A percentile compares a stretch with the other conserved stretches of the same genome.
These are phyloP conservation scores for Idaea biselata DNA, from an alignment of 2,888 invertebrate genomes.

Conservation along the genomic window DNA sequence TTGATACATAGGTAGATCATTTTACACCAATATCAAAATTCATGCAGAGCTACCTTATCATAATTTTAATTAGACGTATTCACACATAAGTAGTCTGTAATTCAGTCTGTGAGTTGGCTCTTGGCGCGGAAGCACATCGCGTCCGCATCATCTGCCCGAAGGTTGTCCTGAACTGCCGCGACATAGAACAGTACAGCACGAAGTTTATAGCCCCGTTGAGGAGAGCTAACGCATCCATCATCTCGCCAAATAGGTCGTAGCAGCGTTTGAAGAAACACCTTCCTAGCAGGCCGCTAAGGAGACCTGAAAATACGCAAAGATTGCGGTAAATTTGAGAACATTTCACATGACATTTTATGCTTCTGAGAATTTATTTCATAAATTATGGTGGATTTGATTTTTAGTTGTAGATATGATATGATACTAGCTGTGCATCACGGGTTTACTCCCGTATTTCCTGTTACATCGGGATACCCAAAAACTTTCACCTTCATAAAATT, in stretches of 20 bases:
- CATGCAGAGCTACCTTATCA: too few species aligned
- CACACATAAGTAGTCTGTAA: constrained; percentile 84
- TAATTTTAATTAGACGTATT: constrained; percentile 17
- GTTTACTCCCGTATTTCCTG: too few species aligned
- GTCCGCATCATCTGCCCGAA: constrained; percentile 87
- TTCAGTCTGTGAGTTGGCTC: constrained; percentile 80
- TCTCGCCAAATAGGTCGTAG: constrained; percentile 90
- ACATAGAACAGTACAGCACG: constrained; percentile 96
- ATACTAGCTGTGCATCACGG: too few species aligned
- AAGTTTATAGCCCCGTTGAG: constrained; percentile 97
- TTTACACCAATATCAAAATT: too few species aligned
- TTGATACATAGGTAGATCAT: too few species aligned
- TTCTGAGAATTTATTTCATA: too few species aligned
- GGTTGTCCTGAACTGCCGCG: constrained; percentile 92
- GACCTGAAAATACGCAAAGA: constrained; percentile 48
- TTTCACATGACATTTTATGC: too few species aligned
- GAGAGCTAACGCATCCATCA: constrained; percentile 94
- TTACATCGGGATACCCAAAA: too few species aligned
- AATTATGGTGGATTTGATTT: too few species aligned
- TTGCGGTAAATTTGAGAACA: neutral
- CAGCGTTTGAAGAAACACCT: constrained; percentile 88
- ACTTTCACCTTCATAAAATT: too few species aligned
- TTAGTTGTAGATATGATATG: too few species aligned
- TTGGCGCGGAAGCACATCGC: constrained; percentile 72
- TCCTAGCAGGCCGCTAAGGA: constrained; percentile 84